Percentiles rank a stretch among this genome's conserved stretches.
Conservation (phyloP, 1,140 invertebrate genomes). For the Drosophila leontia region DNA sequence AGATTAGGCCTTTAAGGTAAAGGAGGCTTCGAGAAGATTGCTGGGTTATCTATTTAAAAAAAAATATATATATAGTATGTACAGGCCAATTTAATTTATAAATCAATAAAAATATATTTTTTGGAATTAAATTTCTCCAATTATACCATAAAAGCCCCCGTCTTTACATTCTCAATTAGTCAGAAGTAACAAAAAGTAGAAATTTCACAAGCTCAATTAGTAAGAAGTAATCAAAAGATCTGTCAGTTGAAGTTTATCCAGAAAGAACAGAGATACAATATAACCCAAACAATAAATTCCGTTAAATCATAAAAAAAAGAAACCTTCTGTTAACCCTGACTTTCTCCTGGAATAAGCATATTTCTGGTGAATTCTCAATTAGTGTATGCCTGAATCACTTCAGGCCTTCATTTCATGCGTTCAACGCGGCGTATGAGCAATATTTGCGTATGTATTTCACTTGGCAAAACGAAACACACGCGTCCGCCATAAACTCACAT, state of each 20-base stretch:
- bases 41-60: not conserved
- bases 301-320: slow-evolving; percentile 36
- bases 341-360: slow-evolving; percentile 33
- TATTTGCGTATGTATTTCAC: slow-evolving; percentile 31
- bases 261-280: slow-evolving; percentile 1
- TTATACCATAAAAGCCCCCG: not conserved
- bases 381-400: slow-evolving; percentile 48
- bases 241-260: slow-evolving; percentile 18
- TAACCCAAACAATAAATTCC: slow-evolving; percentile 42
- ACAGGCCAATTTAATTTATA: not conserved
- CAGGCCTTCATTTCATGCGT: slow-evolving; percentile 5
- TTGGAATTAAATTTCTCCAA: not conserved
- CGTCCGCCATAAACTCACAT: slow-evolving; percentile 54
- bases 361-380: slow-evolving; percentile 54
- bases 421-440: slow-evolving; percentile 68
- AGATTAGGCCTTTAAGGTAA: slow-evolving; percentile 1
- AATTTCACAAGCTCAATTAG: slow-evolving; percentile 4
- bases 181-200: not conserved
- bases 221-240: slow-evolving; percentile 11
- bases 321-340: slow-evolving; percentile 36
- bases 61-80: not conserved
- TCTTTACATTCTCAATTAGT: not conserved
- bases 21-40: not conserved
- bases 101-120: not conserved
- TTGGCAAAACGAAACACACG: slow-evolving; percentile 20